A percentile compares a stretch with the other conserved stretches of the same genome.
These are phyloP conservation scores for Camelus dromedarius DNA, from an alignment of 2,113 vertebrate species.

Conservation along the genomic window DNA sequence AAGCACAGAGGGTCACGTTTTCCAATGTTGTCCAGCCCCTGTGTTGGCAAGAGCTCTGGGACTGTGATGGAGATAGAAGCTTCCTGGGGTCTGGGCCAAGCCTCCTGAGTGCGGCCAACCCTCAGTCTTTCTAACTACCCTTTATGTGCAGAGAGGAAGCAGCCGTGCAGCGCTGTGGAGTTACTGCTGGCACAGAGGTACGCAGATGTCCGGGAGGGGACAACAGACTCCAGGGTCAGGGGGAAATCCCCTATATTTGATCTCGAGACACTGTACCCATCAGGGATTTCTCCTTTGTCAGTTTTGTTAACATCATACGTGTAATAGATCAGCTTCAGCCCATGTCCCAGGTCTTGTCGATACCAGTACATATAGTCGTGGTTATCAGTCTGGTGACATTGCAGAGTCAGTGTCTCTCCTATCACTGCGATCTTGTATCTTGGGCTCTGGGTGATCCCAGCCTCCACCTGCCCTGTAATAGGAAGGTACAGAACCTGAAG, in stretches of 20 bases:
- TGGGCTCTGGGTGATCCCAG: constrained; percentile 23
- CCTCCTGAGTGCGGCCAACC: fast-evolving
- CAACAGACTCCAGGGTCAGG: not conserved
- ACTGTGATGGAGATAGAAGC: fast-evolving
- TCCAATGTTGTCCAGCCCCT: fast-evolving
- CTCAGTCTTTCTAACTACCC: not conserved
- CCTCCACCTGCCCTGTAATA: constrained; percentile 23
- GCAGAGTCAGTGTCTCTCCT: not conserved
- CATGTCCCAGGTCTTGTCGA: not conserved
- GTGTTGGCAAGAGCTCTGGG: not conserved
- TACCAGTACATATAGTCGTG: constrained; percentile 63
- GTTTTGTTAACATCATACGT: fast-evolving
- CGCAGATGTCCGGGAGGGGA: constrained; percentile 10
- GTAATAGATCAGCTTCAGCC: constrained; percentile 14
- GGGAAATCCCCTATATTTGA: fast-evolving
- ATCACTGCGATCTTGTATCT: not conserved
- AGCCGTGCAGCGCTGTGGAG: not conserved
- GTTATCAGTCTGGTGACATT: not conserved
- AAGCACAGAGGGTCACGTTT: not conserved
- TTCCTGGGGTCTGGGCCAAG: not conserved
- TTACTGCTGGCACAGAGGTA: constrained; percentile 65
- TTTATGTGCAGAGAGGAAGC: constrained; percentile 42
- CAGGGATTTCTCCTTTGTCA: not conserved
- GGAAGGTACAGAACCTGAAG: not conserved
- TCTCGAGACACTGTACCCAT: not conserved